phyloP scores from a whole-genome alignment of 64 coral and sea anemone genomes.

The Montipora foliosa region DNA sequence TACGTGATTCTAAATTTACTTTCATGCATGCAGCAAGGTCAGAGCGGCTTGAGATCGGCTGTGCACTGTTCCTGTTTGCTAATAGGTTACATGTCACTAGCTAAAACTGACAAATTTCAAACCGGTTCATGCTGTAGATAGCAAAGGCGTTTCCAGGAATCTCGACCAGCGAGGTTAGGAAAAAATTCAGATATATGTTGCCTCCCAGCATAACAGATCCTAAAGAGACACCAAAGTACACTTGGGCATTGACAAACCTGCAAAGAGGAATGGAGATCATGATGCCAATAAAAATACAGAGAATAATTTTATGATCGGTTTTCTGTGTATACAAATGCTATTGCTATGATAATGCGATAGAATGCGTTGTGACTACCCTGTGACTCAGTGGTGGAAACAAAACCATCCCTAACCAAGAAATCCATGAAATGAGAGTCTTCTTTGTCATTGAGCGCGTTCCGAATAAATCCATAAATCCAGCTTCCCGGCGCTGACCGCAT shows the following conservation, averaged over 20 bases:
- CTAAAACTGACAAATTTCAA: not conserved
- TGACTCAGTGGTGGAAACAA: not conserved
- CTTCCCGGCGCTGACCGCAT: slow-evolving; percentile 7
- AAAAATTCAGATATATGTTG: slow-evolving; percentile 97
- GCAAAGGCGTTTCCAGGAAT: slow-evolving; percentile 92
- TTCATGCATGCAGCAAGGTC: too few relatives aligned
- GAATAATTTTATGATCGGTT: too few relatives aligned
- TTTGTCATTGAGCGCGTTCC: slow-evolving; percentile 76
- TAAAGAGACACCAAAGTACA: slow-evolving; percentile 96
- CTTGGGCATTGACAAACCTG: slow-evolving; percentile 94
- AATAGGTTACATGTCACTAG: not conserved
- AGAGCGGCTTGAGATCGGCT: not conserved
- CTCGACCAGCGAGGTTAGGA: slow-evolving; percentile 88
- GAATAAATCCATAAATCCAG: slow-evolving; percentile 85
- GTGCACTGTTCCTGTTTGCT: not conserved
- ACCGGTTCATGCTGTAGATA: slow-evolving; percentile 84
- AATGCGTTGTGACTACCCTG: not conserved
- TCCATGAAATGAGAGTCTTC: slow-evolving; percentile 90
- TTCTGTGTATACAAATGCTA: too few relatives aligned
- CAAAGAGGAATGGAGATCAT: not conserved
- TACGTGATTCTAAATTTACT: too few relatives aligned
- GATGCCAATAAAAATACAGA: too few relatives aligned
- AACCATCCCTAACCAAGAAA: slow-evolving; percentile 69
- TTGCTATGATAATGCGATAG: too few relatives aligned
- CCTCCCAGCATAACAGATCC: slow-evolving; percentile 93